phyloP scores from a whole-genome alignment of 2,888 invertebrate species.

The Drosophila sordidula region DNA sequence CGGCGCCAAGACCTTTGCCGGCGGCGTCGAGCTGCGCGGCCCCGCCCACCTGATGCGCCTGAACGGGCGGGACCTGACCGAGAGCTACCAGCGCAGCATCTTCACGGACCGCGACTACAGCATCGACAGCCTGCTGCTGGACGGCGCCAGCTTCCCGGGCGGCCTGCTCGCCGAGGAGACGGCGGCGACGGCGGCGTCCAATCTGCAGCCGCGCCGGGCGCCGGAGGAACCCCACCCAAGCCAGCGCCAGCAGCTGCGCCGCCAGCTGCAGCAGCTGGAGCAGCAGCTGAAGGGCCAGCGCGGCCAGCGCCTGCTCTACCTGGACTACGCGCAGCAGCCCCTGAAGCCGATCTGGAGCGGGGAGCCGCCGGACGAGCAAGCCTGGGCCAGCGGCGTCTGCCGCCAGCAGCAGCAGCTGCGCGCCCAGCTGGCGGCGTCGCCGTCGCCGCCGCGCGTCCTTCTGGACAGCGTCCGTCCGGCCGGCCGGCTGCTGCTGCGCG shows the following conservation, averaged over 20 bases:
- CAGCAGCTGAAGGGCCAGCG: slow-evolving; percentile 27
- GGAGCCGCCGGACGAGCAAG: no score
- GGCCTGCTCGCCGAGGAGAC: slow-evolving; percentile 53
- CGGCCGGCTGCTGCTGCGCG: slow-evolving; percentile 41
- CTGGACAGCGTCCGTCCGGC: slow-evolving; percentile 53
- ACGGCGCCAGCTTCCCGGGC: slow-evolving; percentile 67
- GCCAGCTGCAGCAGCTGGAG: slow-evolving; percentile 22
- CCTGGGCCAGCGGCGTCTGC: slow-evolving; percentile 33
- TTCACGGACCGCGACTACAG: slow-evolving; percentile 72
- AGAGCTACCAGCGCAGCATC: slow-evolving; percentile 72
- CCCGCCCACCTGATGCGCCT: slow-evolving; percentile 75
- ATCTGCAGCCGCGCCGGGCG: neutral
- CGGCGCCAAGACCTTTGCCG: slow-evolving; percentile 69
- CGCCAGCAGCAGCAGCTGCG: slow-evolving; percentile 60
- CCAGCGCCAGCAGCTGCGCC: neutral
- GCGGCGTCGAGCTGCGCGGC: slow-evolving; percentile 70
- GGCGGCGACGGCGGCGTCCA: neutral
- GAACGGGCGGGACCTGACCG: slow-evolving; percentile 73
- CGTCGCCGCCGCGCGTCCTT: slow-evolving; percentile 50
- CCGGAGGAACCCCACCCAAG: neutral
- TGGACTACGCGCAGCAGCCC: slow-evolving; percentile 70
- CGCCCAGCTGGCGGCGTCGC: slow-evolving; percentile 46
- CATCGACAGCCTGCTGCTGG: slow-evolving; percentile 75
- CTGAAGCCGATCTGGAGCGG: neutral
- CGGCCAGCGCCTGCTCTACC: slow-evolving; percentile 61